Conservation (phyloP, 2,113 vertebrate genomes). For the Rhombomys opimus region DNA sequence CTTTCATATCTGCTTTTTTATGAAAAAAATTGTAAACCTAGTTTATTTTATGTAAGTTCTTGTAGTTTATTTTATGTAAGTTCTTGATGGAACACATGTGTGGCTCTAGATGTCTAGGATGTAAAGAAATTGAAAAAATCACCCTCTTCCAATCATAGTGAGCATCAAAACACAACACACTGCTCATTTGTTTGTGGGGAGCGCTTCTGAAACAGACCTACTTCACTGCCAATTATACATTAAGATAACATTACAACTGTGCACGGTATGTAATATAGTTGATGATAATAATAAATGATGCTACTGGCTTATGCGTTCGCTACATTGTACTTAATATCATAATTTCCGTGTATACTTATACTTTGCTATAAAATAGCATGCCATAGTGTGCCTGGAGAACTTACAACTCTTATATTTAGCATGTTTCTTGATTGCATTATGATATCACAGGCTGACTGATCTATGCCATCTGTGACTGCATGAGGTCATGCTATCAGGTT, state of each 20-base stretch:
- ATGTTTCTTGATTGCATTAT: neutral
- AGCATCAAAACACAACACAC: neutral
- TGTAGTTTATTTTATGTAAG: too few species aligned
- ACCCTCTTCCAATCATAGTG: neutral
- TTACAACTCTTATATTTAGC: neutral
- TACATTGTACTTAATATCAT: neutral
- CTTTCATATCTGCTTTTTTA: conserved; percentile 40
- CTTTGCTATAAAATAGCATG: neutral
- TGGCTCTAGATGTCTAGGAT: too few species aligned
- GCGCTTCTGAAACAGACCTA: neutral
- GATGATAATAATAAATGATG: neutral
- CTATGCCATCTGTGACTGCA: neutral
- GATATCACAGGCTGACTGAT: neutral
- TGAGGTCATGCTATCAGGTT: neutral
- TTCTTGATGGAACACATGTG: neutral
- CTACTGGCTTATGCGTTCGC: neutral
- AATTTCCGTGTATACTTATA: neutral
- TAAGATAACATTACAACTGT: neutral
- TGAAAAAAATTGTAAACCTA: neutral
- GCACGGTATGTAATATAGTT: neutral
- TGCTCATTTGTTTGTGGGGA: neutral
- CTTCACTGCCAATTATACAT: neutral
- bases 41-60: conserved; percentile 55
- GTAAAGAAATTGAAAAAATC: neutral
- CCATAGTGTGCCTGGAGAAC: neutral